Base-by-base conservation (phyloP, 2,888 invertebrate genomes). In the Parelbella ahira region DNA sequence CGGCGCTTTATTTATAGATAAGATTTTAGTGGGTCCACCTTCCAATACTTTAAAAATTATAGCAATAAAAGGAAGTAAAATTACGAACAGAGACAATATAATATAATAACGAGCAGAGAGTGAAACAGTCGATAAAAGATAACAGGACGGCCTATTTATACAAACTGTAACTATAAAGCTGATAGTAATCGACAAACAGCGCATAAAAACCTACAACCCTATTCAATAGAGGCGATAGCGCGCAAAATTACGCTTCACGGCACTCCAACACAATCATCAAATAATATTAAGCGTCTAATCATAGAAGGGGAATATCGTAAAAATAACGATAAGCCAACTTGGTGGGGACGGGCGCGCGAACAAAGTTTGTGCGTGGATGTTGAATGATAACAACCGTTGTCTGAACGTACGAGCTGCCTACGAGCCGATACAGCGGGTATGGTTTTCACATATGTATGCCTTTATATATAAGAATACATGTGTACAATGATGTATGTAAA, bases 191-290 rank as follows among this genome's bases (percentile, higher is more conserved):
- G 53, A 64, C 56, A 49, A 63, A 59, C 55, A 56, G 59, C 51
- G 63, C 68, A 71, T 74, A 73, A 76, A 75, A 77, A 68, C 64
- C 61, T 63, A 75, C 63, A 61, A 49, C 64, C 53, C 60, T 54
- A 58, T 72, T 66, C 61, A 62, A 60, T 56, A 50, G 45, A 54
- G 48, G 48, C 61, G 67, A 67, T 71, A 64, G 55, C 60, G 58
- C 36, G 38, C 52, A 47, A 65, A 60, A 65, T 63, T 58, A 64
- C 56, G 44, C 49, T 50, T 44, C 44, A 29, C 45, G 39, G 37
- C 29, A 45, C 48, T 43, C 46, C 47, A 49, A 52, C 47, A 53
- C 51, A 59, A 59, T 58, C 52, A 58, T 59, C 58, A 56, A 56
- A 60, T 49, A 48, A 56, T 58, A 63, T 55, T 59, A 59, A 53